Evolutionary conservation across 1,140 invertebrate species (phyloP).

Genomic region (Orussus abietinus): DNA sequence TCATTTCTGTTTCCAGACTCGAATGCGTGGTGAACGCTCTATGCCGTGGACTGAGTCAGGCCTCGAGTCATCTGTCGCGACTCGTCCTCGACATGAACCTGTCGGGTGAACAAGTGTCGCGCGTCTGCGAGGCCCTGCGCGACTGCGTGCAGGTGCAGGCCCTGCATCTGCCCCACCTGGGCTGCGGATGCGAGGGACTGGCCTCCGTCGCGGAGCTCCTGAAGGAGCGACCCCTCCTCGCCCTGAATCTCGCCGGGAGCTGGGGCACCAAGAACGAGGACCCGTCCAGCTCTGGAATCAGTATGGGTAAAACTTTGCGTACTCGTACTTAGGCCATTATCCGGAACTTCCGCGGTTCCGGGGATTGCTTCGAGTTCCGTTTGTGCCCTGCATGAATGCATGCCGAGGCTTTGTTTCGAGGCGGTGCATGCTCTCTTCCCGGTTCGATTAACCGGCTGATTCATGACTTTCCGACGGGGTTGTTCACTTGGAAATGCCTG

Average conservation of each 20-base stretch:
- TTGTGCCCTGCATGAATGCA: too few relatives aligned
- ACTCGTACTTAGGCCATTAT: conserved; percentile 1
- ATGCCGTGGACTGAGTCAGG: conserved; percentile 46
- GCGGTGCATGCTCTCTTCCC: too few relatives aligned
- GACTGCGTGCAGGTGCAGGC: conserved; percentile 51
- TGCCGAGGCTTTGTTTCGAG: too few relatives aligned
- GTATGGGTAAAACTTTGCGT: conserved; percentile 45
- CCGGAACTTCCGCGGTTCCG: too few relatives aligned
- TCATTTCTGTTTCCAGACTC: conserved; percentile 36
- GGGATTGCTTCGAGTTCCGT: too few relatives aligned
- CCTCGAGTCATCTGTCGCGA: conserved; percentile 44
- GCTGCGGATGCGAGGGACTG: conserved; percentile 56
- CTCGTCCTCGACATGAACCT: conserved; percentile 56
- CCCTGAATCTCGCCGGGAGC: conserved; percentile 54
- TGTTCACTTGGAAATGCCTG: too few relatives aligned
- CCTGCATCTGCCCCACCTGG: conserved; percentile 57
- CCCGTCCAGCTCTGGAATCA: conserved; percentile 52
- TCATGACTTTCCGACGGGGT: too few relatives aligned
- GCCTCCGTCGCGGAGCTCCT: conserved; percentile 50
- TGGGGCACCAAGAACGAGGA: conserved; percentile 53
- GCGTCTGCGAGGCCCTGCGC: conserved; percentile 51
- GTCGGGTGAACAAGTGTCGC: conserved; percentile 52
- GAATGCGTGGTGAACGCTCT: conserved; percentile 56
- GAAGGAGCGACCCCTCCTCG: conserved; percentile 48
- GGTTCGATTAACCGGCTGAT: too few relatives aligned